phyloP scores from a whole-genome alignment of 37 sponge, comb jelly and placozoan genomes.

The Cladorhizidae sp. region DNA sequence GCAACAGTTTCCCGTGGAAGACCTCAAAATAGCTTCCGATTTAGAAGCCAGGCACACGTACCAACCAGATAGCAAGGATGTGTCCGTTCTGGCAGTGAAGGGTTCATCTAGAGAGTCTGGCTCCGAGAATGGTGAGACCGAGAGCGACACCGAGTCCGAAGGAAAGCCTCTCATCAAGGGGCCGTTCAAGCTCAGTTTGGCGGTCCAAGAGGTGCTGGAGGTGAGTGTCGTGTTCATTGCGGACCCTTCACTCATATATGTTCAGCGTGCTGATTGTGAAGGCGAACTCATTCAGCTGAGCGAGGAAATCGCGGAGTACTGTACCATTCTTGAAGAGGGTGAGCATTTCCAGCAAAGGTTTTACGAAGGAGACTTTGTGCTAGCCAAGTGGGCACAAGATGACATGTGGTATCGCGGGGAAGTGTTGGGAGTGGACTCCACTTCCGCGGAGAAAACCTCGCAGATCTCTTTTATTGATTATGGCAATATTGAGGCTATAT shows the following conservation, averaged over 20 bases:
- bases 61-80: neutral
- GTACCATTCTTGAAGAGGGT: constrained; percentile 30
- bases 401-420: constrained; percentile 75
- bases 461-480: constrained; percentile 74
- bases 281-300: constrained; percentile 50
- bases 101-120: constrained; percentile 10
- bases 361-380: constrained; percentile 61
- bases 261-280: constrained; percentile 65
- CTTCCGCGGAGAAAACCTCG: constrained; percentile 2
- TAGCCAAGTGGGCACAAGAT: constrained; percentile 59
- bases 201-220: constrained; percentile 31
- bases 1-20: neutral
- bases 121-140: constrained; percentile 24
- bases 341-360: constrained; percentile 17
- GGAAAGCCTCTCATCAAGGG: constrained; percentile 61
- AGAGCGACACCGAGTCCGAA: constrained; percentile 10
- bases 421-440: constrained; percentile 27
- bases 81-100: constrained; percentile 27
- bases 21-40: neutral
- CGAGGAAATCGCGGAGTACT: constrained; percentile 66
- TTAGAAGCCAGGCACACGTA: neutral
- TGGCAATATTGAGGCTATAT: constrained; percentile 56
- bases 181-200: constrained; percentile 66
- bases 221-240: constrained; percentile 50
- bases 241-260: constrained; percentile 60